A percentile compares a stretch with the other conserved stretches of the same genome.
phyloP scores from a whole-genome alignment of 1,140 invertebrate species.

The Eueides isabella region DNA sequence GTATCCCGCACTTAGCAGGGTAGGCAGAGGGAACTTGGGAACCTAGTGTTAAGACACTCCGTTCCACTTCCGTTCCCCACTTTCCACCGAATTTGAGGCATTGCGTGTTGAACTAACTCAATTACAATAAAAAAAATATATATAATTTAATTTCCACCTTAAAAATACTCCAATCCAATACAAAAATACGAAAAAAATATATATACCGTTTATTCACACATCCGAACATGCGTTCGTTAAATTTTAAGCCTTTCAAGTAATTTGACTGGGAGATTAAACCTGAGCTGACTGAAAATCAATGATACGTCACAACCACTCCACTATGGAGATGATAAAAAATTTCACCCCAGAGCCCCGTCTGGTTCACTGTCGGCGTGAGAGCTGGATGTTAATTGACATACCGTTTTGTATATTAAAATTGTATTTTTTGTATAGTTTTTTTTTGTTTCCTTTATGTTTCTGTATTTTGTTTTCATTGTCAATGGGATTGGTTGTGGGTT shows the following conservation, averaged over 20 bases:
- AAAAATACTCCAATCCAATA: too few species aligned
- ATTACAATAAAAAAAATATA: too few species aligned
- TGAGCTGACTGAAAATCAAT: constrained; percentile 6
- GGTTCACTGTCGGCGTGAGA: neutral
- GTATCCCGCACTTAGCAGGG: too few species aligned
- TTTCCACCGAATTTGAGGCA: too few species aligned
- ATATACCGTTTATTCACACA: neutral
- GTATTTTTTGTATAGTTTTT: neutral
- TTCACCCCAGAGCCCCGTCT: neutral
- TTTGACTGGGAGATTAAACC: neutral
- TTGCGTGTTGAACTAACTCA: too few species aligned
- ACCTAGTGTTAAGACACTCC: too few species aligned
- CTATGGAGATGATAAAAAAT: neutral
- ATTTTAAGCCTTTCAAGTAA: constrained; percentile 8
- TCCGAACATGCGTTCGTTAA: neutral
- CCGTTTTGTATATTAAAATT: neutral
- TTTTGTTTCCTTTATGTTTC: too few species aligned
- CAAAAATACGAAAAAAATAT: neutral
- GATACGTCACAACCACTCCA: neutral
- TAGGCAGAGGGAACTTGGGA: too few species aligned
- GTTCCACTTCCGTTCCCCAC: too few species aligned
- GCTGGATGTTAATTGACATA: neutral
- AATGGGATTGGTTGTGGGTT: too few species aligned
- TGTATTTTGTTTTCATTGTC: too few species aligned
- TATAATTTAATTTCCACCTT: too few species aligned